Percentiles rank a stretch among this genome's conserved stretches.
Conservation (phyloP, 2,888 invertebrate genomes). For the Brenthis hecate region DNA sequence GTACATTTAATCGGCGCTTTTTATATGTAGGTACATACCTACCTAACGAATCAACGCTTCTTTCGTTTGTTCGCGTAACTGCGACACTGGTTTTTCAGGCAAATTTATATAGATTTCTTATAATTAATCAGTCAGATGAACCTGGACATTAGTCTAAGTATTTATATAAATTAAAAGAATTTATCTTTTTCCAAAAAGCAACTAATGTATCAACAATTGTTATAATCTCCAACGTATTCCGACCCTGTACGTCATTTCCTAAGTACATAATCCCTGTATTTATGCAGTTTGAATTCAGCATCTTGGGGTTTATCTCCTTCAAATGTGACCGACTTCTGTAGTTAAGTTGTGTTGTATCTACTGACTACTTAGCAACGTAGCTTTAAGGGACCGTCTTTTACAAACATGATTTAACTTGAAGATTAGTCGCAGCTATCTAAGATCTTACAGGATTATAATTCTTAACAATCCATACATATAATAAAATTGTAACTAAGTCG, state of each 20-base stretch:
- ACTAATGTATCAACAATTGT: no score
- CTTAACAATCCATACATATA: neutral
- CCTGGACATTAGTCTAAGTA: no score
- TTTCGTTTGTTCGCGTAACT: no score
- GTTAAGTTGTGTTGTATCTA: conserved; percentile 11
- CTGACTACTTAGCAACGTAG: conserved; percentile 13
- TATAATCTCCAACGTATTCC: neutral
- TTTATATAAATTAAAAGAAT: no score
- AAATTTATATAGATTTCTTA: no score
- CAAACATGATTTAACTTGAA: conserved; percentile 8
- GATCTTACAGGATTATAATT: neutral
- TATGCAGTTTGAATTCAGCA: neutral
- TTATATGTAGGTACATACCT: no score
- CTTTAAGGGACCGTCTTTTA: conserved; percentile 19
- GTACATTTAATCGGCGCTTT: no score
- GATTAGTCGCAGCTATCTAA: neutral
- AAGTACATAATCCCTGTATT: conserved; percentile 10
- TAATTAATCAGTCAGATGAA: no score
- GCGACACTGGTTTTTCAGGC: no score
- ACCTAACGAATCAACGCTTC: no score
- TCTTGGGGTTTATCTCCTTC: conserved; percentile 6
- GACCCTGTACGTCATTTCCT: neutral
- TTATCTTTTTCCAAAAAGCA: no score
- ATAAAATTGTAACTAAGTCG: no score
- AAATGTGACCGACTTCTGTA: conserved; percentile 14